Evolutionary conservation across 2,888 invertebrate genomes (phyloP), one percentile per base, ranked within the genome.

Genomic region (Agrotis puta): DNA sequence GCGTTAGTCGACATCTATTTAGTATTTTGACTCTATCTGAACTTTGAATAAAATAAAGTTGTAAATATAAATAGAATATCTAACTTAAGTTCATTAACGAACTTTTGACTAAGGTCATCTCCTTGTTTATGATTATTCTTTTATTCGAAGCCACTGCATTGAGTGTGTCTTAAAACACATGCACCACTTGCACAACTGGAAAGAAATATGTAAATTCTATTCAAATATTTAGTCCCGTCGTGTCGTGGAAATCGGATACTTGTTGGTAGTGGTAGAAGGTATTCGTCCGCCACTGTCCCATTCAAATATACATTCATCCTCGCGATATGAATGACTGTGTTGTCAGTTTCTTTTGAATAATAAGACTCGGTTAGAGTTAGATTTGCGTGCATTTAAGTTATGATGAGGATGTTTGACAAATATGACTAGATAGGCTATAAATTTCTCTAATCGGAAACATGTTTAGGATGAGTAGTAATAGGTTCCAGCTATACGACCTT

Each of bases 1-100:
- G 79, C 62, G 77, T 82, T 75, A 83, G 79, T 84, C 74, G 81
- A 79, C 66, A 65, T 74, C 67, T 71, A 70, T 75, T 78, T 65
- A 73, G 62, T 64, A 64, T 65, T 50, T 11, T 24, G n/a, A 16
- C 33, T 66, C 45, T 33, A 69, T 69, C 58, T 64, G 61, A 74
- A 65, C 39, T 75, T 63, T 81, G 51, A 69, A 80, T 75, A 51
- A 61, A 67, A 56, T 45, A 39, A 57, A 74, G 51, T 65, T 24
- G 61, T 22, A 47, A 48, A 59, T 20, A 50, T 22, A 47, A 48
- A 48, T 20, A 50, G 16, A 53, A 61, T 9, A 24, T 16, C 0
- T n/a, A 45, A 39, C 9, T 53, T 24, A 58, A 22, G 24, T 61
- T 58, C 57, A 58, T 3, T 50, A 39, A 58, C 18, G 20, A 70